Base-by-base conservation (phyloP, 2,797 vertebrate genomes). In the Sciurus carolinensis region DNA sequence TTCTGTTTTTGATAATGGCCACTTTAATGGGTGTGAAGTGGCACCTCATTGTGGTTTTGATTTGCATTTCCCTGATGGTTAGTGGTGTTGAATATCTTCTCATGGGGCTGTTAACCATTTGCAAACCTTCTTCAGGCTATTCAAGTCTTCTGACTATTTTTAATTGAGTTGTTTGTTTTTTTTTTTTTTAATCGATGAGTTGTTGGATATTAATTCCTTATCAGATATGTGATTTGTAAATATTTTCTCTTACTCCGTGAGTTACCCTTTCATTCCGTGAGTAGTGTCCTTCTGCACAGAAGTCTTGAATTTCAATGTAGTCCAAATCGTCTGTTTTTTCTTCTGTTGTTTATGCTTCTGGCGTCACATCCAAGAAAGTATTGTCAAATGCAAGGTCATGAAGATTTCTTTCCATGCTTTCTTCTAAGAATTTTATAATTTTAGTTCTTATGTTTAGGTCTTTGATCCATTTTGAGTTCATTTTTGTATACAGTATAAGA, bases 381-480 rank as follows among this genome's bases (percentile, higher is more conserved):
- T 39, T 66, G 30, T 30, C 30, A 75, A 83, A 94, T 89, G 14
- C 17, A 83, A 11, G 10, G 59, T 67, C 30, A 59, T 28, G 33
- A 81, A 57, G 11, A 24, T 59, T 62, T 62, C 24, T 22, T 76
- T 42, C 50, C 73, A 17, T 36, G 36, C 82, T 73, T 93, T 62
- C 24, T 95, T 87, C 54, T 83, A 76, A 52, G 44, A 66, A 28
- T 69, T 84, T 91, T 82, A 30, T 15, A 54, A n/a, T 79, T 87
- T 92, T 69, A 73, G 47, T 17, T 83, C 66, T 81, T 73, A 64
- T 30, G 5, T 54, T 92, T 64, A 80, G 5, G 26, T 54, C 30
- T 59, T 36, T 62, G 83, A 87, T 69, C 20, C 57, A 82, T 57
- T 92, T 62, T 87, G 64, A 84, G 84, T 89, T 69, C 64, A 75